phyloP scores from a whole-genome alignment of 1,140 invertebrate species.

The Protaetia brevitarsis region DNA sequence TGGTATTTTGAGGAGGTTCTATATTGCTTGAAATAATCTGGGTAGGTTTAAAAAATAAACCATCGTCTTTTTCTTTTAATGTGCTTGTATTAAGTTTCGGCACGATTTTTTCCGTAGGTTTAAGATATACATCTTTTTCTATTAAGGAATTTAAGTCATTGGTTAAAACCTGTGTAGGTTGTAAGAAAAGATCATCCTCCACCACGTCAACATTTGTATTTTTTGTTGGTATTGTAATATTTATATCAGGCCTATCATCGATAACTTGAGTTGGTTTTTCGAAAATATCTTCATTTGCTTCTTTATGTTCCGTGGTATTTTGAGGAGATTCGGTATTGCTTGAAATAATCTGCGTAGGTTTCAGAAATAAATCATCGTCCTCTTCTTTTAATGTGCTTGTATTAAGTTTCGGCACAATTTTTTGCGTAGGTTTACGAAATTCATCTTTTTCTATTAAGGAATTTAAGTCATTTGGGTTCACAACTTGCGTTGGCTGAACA shows the following conservation, averaged over 20 bases:
- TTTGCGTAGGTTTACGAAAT: neutral
- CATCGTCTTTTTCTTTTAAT: too few relatives aligned
- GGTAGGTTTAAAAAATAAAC: too few relatives aligned
- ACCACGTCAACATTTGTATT: neutral
- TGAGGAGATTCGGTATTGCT: neutral
- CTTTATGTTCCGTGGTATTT: neutral
- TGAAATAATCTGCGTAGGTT: constrained; percentile 21
- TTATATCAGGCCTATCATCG: neutral
- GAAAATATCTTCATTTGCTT: neutral
- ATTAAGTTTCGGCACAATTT: neutral
- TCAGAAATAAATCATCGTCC: constrained; percentile 23
- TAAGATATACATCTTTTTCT: too few relatives aligned
- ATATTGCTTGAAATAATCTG: too few relatives aligned
- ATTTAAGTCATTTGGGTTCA: neutral
- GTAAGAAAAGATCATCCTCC: constrained; percentile 23
- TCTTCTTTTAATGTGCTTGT: neutral
- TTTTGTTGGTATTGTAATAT: neutral
- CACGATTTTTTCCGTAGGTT: too few relatives aligned
- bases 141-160: neutral
- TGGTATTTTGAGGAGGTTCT: neutral
- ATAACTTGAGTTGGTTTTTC: neutral
- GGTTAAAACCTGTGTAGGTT: constrained; percentile 23
- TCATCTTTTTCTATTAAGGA: neutral
- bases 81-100: too few relatives aligned
- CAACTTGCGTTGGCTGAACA: neutral